Base-by-base conservation (phyloP, 92 coral and sea anemone species). In the Parazoanthus darwini region DNA sequence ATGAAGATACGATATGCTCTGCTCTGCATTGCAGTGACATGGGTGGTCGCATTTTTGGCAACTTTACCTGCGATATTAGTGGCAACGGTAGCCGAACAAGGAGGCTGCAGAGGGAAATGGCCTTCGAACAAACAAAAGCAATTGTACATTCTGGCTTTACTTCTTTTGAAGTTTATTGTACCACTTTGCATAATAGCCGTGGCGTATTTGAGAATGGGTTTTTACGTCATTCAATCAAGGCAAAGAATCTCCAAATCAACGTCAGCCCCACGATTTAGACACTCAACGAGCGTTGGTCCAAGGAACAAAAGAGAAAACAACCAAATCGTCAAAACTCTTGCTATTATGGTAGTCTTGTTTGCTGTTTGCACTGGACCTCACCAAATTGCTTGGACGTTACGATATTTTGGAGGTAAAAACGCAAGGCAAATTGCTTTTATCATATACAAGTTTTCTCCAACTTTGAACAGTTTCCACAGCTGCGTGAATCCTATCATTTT, bases 401-500 rank as follows among this genome's bases (percentile, higher is more conserved):
- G 72, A 77, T 37, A 85, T 23, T 92, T 74, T 70, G 90, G 90
- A 16, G 44, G 42, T 15, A 83, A 88, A 18, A 72, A 83, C 33
- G 73, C 80, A 80, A 29, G 3, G 0, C 22, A 3, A 4, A 16
- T 65, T 42, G 89, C 89, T 3, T 7, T 26, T 23, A 42, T 85
- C 16, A 44, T 90, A 7, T 89, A 89, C 56, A 80, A 70, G 7
- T 73, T 81, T 33, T 39, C 93, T 3, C 91, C 95, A 14, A 42
- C 85, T 58, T 65, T 88, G 72, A 90, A 90, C 46, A 74, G 84
- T 51, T 84, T 89, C 16, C 95, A 92, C 50, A 86, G 92, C 79
- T 92, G 95, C 43, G 87, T 90, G 43, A 93, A 93, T 48, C 95
- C 95, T 3, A 81, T 90, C 44, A 89, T 87, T 25, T 93, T 88